phyloP scores from a whole-genome alignment of 2,888 invertebrate species.

The Nemotelus nigrinus region DNA sequence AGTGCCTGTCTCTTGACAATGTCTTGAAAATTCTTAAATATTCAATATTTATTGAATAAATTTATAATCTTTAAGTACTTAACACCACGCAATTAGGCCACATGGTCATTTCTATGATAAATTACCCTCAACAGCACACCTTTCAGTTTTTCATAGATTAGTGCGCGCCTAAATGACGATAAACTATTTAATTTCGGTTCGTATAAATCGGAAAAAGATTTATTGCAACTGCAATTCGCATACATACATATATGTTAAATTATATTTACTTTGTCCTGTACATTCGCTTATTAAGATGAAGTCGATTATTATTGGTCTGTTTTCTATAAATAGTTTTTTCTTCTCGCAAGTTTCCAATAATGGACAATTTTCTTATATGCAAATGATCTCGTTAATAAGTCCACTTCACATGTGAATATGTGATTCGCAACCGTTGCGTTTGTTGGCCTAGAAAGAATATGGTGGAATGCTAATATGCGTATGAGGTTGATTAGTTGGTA shows the following conservation, averaged over 20 bases:
- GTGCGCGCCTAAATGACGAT: background rate
- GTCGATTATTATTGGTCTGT: background rate
- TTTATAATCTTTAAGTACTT: conserved; percentile 4
- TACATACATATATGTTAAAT: background rate
- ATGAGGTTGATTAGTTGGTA: too few relatives aligned
- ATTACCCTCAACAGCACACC: conserved; percentile 6
- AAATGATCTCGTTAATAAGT: background rate
- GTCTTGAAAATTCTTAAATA: too few relatives aligned
- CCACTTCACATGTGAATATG: background rate
- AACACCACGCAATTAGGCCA: conserved; percentile 24
- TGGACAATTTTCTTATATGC: background rate
- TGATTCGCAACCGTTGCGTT: background rate
- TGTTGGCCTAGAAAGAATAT: too few relatives aligned
- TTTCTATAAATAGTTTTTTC: conserved; percentile 1
- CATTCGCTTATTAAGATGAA: too few relatives aligned
- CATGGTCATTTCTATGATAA: conserved; percentile 11
- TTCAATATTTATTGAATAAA: too few relatives aligned
- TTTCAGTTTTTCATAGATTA: conserved; percentile 7
- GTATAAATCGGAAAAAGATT: background rate
- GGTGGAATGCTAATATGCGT: too few relatives aligned
- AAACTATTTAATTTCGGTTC: conserved; percentile 24
- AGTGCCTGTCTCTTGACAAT: too few relatives aligned
- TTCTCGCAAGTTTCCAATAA: background rate
- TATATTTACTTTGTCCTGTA: too few relatives aligned
- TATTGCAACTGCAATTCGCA: background rate